Evolutionary conservation across 2,888 invertebrate genomes (phyloP), one percentile per base, ranked within the genome.

Genomic region (Azorinus chamasolen): DNA sequence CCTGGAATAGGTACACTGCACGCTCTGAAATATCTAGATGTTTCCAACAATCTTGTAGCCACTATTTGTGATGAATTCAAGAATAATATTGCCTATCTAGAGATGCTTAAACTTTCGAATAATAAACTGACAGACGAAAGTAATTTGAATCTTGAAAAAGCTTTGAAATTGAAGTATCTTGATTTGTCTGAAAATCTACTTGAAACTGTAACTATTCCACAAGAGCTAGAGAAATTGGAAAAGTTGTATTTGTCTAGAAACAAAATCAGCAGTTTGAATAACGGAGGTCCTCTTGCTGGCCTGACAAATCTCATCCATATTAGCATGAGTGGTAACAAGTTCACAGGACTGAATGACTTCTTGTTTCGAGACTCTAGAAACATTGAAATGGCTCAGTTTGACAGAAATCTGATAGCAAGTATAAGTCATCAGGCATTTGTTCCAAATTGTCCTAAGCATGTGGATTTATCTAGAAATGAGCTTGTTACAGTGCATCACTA

Each of bases 391-490:
- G 89, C 85, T 1, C 87, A 89, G 59, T 88, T 91, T 77, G 89
- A 90, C 62, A 45, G 69, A 25, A 92, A 92, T 77, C 75, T 73
- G 20, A 89, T 92, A 32, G 53, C 62, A 1, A 75, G 58, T 18
- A 58, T 91, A 0, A 82, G 87, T 65, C 83, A 84, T 48, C 81
- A 78, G 10, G 83, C 89, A 2, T 92, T 92, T 74, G 73, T 83
- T 16, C 87, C 84, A n/a, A 73, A 85, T 18, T 77, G 87, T 14
- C 88, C 89, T 3, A 77, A 84, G 10, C 24, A 80, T 20, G 72
- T 92, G 24, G 90, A 92, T 62, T 73, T 92, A 25, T 90, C 91
- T 0, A 61, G 83, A 39, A 92, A 92, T 70, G 68, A 76, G 18
- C 62, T 92, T 5, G 78, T 57, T 5, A 53, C 48, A n/a, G 62